phyloP scores from a whole-genome alignment of 2,888 invertebrate species.

The Sphinx pinastri region DNA sequence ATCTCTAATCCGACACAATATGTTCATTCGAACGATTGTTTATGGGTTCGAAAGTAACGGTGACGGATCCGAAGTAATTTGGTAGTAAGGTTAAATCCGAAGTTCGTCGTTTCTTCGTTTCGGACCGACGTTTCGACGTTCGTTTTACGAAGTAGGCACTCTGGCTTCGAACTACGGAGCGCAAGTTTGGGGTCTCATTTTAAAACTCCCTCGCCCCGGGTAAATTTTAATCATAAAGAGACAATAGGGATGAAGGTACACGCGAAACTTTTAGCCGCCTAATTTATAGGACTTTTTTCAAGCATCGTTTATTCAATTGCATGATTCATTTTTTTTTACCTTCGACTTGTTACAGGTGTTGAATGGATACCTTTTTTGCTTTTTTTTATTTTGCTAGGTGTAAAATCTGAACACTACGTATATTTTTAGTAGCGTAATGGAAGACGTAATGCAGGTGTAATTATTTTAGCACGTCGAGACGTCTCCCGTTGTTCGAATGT shows the following conservation, averaged over 20 bases:
- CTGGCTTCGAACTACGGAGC: conserved; percentile 64
- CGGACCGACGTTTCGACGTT: no score
- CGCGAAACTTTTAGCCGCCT: conserved; percentile 59
- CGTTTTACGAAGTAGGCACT: no score
- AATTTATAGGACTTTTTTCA: conserved; percentile 59
- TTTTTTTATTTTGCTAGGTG: not conserved
- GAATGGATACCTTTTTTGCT: not conserved
- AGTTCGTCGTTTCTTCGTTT: no score
- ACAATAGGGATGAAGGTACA: conserved; percentile 70
- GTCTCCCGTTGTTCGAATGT: no score
- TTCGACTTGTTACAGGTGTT: not conserved
- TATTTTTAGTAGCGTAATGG: not conserved
- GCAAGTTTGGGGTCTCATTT: conserved; percentile 75
- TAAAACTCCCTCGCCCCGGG: conserved; percentile 63
- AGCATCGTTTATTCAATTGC: conserved; percentile 9
- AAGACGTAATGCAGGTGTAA: not conserved
- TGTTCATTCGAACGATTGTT: no score
- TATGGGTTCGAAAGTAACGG: no score
- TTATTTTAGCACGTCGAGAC: not conserved
- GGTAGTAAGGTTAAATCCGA: no score
- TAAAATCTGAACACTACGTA: not conserved
- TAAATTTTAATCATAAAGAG: conserved; percentile 78
- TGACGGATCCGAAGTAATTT: no score
- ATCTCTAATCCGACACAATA: no score
- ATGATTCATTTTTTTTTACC: conserved; percentile 10